Conservation (phyloP, 2,797 vertebrate species). For the Pangasius krempfi region DNA sequence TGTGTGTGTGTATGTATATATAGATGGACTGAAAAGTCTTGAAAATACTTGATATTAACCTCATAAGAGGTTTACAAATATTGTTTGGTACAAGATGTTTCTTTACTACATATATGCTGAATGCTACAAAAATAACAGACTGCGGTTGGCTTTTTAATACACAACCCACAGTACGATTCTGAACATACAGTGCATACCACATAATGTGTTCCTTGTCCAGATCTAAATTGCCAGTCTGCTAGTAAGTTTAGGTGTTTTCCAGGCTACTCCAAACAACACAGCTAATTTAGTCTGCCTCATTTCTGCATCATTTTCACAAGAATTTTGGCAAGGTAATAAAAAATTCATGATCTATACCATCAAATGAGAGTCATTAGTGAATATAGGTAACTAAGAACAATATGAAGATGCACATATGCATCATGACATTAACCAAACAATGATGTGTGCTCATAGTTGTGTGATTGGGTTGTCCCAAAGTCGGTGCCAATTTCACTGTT, state of each 20-base stretch:
- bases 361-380: neutral
- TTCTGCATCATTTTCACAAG: neutral
- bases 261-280: slow-evolving; percentile 42
- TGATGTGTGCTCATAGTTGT: neutral
- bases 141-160: neutral
- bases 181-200: neutral
- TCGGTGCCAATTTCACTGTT: neutral
- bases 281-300: slow-evolving; percentile 34
- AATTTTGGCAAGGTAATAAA: neutral
- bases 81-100: neutral
- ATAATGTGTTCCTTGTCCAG: slow-evolving; percentile 8
- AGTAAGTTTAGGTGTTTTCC: slow-evolving; percentile 59
- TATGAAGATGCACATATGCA: neutral
- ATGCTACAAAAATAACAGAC: neutral
- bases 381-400: neutral
- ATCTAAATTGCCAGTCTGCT: slow-evolving; percentile 29
- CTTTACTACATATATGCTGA: neutral
- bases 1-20: neutral
- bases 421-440: neutral
- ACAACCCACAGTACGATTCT: neutral
- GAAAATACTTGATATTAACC: neutral
- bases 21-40: neutral
- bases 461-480: neutral
- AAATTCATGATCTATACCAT: neutral
- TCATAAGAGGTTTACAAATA: neutral